Evolutionary conservation across 2,797 vertebrate species (phyloP).

Genomic region (Anas bernieri): DNA sequence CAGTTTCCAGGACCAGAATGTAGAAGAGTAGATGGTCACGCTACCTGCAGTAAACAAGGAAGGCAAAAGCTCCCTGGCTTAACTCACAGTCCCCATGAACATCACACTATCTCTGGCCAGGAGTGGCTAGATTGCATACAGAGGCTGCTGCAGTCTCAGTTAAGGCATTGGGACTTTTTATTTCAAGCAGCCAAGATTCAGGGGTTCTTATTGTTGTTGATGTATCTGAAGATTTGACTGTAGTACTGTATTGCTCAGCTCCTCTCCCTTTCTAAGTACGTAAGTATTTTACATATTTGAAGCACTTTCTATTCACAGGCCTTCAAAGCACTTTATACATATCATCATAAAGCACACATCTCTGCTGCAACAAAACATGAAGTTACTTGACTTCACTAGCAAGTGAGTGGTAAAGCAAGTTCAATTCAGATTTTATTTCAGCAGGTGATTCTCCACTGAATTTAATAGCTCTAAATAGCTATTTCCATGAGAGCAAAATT

Average conservation of each 20-base stretch:
- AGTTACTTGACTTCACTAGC: background rate
- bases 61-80: background rate
- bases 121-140: background rate
- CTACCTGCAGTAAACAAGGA: background rate
- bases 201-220: background rate
- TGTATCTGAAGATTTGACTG: background rate
- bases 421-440: background rate
- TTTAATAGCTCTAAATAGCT: background rate
- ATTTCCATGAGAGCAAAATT: background rate
- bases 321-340: background rate
- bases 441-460: background rate
- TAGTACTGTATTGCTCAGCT: background rate
- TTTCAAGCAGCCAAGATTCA: background rate
- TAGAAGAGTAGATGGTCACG: background rate
- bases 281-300: background rate
- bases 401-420: background rate
- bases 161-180: background rate
- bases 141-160: background rate
- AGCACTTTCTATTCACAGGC: background rate
- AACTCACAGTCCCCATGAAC: background rate
- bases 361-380: background rate
- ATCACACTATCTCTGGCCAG: background rate
- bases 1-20: constrained; percentile 7
- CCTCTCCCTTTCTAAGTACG: background rate
- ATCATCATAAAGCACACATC: background rate